A percentile compares a stretch with the other conserved stretches of the same genome.
Conservation (phyloP, 1,140 invertebrate genomes). For the Aphaenogaster ashmeadi region DNA sequence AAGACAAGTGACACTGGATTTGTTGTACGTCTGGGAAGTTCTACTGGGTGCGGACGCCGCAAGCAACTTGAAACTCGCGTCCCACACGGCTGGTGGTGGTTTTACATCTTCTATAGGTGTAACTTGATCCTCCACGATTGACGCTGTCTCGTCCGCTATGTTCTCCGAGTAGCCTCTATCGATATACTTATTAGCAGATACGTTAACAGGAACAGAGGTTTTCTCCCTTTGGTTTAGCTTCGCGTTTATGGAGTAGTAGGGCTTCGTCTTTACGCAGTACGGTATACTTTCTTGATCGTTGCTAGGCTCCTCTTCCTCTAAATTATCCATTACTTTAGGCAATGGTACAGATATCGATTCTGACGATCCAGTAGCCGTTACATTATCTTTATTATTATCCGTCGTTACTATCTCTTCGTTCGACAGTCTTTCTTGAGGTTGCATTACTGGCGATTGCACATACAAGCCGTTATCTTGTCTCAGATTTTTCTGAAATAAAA, state of each 20-base stretch:
- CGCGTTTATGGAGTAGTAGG: constrained; percentile 86
- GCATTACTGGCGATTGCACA: constrained; percentile 72
- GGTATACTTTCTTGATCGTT: constrained; percentile 82
- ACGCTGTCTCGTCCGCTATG: constrained; percentile 65
- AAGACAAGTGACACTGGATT: constrained; percentile 91
- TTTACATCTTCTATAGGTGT: constrained; percentile 78
- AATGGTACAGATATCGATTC: constrained; percentile 65
- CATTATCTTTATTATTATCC: constrained; percentile 72
- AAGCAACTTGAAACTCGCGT: constrained; percentile 84
- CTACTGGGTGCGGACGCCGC: constrained; percentile 70
- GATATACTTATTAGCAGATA: constrained; percentile 64
- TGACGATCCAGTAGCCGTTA: constrained; percentile 65
- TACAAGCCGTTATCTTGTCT: constrained; percentile 83
- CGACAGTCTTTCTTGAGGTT: constrained; percentile 75
- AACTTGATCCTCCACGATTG: constrained; percentile 71
- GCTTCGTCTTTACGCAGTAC: constrained; percentile 85
- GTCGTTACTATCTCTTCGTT: constrained; percentile 75
- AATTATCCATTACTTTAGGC: constrained; percentile 73
- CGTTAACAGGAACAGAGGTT: constrained; percentile 69
- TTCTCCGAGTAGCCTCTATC: constrained; percentile 72
- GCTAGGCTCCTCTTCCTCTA: constrained; percentile 72
- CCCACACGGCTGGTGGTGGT: constrained; percentile 78
- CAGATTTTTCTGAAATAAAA: constrained; percentile 82
- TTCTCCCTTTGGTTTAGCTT: constrained; percentile 84
- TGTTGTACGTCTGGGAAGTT: constrained; percentile 83